Percentiles rank a stretch among this genome's conserved stretches.
Conservation (phyloP, 2,797 vertebrate species). For the Notoglanidium macrostoma region DNA sequence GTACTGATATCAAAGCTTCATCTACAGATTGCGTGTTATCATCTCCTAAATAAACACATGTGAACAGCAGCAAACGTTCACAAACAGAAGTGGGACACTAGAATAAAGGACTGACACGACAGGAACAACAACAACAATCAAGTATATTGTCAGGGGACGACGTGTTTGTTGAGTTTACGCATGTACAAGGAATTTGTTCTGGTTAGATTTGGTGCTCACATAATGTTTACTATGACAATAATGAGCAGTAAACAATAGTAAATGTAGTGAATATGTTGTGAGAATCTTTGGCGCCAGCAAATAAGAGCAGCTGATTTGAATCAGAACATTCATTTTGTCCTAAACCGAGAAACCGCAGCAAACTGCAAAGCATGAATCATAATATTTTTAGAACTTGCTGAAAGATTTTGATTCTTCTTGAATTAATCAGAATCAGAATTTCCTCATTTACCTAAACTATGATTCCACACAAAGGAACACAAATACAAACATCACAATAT, state of each 20-base stretch:
- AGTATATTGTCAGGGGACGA: not conserved
- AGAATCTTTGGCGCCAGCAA: not conserved
- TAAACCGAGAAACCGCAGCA: not conserved
- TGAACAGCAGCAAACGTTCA: not conserved
- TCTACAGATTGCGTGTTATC: conserved; percentile 22
- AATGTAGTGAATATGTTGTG: not conserved
- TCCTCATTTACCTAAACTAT: not conserved
- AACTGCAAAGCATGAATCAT: not conserved
- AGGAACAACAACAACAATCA: not conserved
- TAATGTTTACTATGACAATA: not conserved
- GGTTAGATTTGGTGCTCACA: not conserved
- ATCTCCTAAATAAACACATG: conserved; percentile 12
- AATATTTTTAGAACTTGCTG: not conserved
- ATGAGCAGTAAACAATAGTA: conserved; percentile 10
- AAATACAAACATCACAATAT: not conserved
- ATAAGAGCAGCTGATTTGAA: not conserved
- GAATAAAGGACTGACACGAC: conserved; percentile 3
- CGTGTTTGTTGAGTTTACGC: conserved; percentile 1
- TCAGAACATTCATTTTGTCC: not conserved
- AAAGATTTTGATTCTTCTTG: not conserved
- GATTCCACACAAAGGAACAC: not conserved
- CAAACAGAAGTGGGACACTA: not conserved
- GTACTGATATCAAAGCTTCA: conserved; percentile 23
- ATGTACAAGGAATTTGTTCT: not conserved
- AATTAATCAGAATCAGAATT: not conserved